Evolutionary conservation across 2,888 invertebrate species (phyloP), one percentile per base, ranked within the genome.

Genomic region (Elegia similella): DNA sequence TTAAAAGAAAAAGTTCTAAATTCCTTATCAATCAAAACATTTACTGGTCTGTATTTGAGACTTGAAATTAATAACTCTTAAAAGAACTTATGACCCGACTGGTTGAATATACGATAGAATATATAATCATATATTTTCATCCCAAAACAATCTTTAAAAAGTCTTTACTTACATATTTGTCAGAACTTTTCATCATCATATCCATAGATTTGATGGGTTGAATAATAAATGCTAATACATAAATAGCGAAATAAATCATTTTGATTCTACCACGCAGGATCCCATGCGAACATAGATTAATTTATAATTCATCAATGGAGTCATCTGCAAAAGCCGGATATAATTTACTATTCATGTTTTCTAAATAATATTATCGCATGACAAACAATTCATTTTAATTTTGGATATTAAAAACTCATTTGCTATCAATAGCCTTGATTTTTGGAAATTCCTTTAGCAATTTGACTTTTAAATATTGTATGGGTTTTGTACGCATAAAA

Each of bases 91-190:
- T 32, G 32, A 32, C 32, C 32, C 7, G 32, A 32, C 32, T 32
- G 32, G 7, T 7, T 32, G 10, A 1, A 32, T 32, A n/a, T n/a
- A n/a, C n/a, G n/a, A n/a, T n/a, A n/a, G n/a, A n/a, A n/a, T n/a
- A n/a, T n/a, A n/a, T n/a, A n/a, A n/a, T n/a, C n/a, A 8, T 32
- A 32, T 8, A 6, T 42, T 6, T 1, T n/a, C 6, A 42, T 42
- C 15, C 10, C 3, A 7, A 13, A 42, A 42, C 12, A n/a, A n/a
- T n/a, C 12, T 6, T 32, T n/a, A n/a, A n/a, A n/a, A n/a, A n/a
- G 15, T 42, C 5, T 2, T 42, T 48, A 72, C 76, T 78, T 61
- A 78, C 78, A 58, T 73, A 78, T 62, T 73, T 78, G 42, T 77
- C 71, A 6, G 65, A 48, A 56, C 56, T 74, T 65, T 69, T 75